Evolutionary conservation across 2,113 vertebrate species (phyloP).

Genomic region (Falcunculus frontatus): DNA sequence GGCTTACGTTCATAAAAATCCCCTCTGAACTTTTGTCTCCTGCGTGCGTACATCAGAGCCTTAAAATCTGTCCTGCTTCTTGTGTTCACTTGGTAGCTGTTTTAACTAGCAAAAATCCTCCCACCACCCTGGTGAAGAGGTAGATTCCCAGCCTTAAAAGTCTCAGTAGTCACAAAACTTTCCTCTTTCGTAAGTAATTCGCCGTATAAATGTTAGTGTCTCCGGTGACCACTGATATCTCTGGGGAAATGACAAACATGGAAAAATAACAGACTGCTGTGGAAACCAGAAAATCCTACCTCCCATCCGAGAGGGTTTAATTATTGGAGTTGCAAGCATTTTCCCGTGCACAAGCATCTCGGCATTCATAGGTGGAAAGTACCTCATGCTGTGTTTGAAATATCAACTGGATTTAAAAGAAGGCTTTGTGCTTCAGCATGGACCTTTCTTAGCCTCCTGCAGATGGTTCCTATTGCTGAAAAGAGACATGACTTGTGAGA

Average conservation of each 20-base stretch:
- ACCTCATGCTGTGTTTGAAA: constrained; percentile 52
- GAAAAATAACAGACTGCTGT: not conserved
- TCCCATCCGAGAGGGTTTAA: not conserved
- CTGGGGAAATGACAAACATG: not conserved
- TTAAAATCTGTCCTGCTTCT: constrained; percentile 5
- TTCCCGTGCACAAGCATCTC: not conserved
- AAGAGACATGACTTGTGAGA: constrained; percentile 39
- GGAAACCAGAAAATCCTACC: not conserved
- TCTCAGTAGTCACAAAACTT: not conserved
- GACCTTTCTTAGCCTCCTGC: constrained; percentile 56
- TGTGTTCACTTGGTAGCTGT: not conserved
- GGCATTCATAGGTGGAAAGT: constrained; percentile 47
- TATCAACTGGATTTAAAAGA: constrained; percentile 58
- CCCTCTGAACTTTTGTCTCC: constrained; percentile 54
- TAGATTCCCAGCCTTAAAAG: not conserved
- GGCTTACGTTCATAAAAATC: constrained; percentile 58
- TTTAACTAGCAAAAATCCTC: not conserved
- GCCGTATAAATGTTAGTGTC: not conserved
- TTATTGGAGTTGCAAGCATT: constrained; percentile 4
- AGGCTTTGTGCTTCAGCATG: constrained; percentile 41
- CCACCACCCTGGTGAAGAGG: not conserved
- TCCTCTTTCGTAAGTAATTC: not conserved
- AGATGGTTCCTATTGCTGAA: constrained; percentile 46
- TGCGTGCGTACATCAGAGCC: not conserved
- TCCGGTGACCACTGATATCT: not conserved